Conservation (phyloP, 2,888 invertebrate genomes). For the Notodonta dromedarius region DNA sequence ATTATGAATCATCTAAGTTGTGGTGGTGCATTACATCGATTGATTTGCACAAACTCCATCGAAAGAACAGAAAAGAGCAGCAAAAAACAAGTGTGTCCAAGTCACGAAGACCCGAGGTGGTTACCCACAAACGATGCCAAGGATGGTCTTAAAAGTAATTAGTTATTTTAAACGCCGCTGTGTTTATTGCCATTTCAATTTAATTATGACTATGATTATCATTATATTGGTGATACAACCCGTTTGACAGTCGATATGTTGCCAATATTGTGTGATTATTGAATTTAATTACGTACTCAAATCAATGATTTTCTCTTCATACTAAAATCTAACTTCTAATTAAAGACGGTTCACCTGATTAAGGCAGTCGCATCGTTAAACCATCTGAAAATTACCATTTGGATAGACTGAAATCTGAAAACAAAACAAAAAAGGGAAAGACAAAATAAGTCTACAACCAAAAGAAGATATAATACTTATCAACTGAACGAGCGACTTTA, state of each 20-base stretch:
- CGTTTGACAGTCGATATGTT: constrained; percentile 16
- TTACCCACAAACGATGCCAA: constrained; percentile 34
- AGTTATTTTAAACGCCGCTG: constrained; percentile 34
- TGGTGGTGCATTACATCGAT: neutral
- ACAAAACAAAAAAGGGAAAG: too few relatives aligned
- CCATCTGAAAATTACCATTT: too few relatives aligned
- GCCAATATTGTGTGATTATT: neutral
- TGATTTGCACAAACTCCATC: constrained; percentile 3
- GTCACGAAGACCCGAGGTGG: constrained; percentile 35
- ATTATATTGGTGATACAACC: constrained; percentile 17
- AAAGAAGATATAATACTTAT: too few relatives aligned
- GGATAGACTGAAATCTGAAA: too few relatives aligned
- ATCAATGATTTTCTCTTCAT: too few relatives aligned
- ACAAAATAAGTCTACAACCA: too few relatives aligned
- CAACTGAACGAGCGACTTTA: too few relatives aligned
- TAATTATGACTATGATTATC: constrained; percentile 34
- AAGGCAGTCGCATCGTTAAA: too few relatives aligned
- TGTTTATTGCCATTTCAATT: constrained; percentile 38
- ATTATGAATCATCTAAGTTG: too few relatives aligned
- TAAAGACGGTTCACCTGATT: too few relatives aligned
- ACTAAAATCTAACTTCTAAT: too few relatives aligned
- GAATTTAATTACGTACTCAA: too few relatives aligned
- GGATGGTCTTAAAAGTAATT: constrained; percentile 39
- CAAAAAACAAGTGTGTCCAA: constrained; percentile 22
- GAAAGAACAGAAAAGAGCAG: constrained; percentile 14